phyloP scores from a whole-genome alignment of 2,888 invertebrate genomes.

The Hemicrepidius hirtus region DNA sequence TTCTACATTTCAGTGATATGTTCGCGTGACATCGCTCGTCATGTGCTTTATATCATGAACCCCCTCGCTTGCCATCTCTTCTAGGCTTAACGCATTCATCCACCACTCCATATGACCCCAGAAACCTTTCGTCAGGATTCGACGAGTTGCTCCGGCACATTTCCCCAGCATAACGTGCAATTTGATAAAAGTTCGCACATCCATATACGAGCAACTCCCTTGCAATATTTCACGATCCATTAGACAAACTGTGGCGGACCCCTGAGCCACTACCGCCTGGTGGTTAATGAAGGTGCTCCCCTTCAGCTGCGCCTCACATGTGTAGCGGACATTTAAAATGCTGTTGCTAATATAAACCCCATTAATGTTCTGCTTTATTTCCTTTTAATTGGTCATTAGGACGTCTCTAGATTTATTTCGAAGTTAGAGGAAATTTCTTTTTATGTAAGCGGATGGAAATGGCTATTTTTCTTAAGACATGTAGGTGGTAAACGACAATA shows the following conservation, averaged over 20 bases:
- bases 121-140: conserved; percentile 44
- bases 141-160: conserved; percentile 39
- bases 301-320: conserved; percentile 15
- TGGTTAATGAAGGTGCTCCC: conserved; percentile 26
- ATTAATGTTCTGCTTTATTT: conserved; percentile 1
- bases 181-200: conserved; percentile 51
- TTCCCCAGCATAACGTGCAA: conserved; percentile 39
- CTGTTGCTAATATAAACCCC: not conserved
- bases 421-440: too few species aligned
- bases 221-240: conserved; percentile 50
- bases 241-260: conserved; percentile 41
- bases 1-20: conserved; percentile 6
- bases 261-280: conserved; percentile 10
- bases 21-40: conserved; percentile 13
- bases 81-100: conserved; percentile 42
- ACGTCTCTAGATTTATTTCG: too few species aligned
- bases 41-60: conserved; percentile 8
- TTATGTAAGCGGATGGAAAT: too few species aligned
- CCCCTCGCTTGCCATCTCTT: conserved; percentile 9
- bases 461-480: too few species aligned
- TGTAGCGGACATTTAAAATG: conserved; percentile 24
- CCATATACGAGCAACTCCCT: conserved; percentile 40
- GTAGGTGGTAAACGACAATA: not conserved
- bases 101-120: conserved; percentile 32
- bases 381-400: conserved; percentile 5